Percentiles rank a stretch among this genome's conserved stretches.
Evolutionary conservation across 2,888 invertebrate species (phyloP).

Genomic region (Camponotus fellah): DNA sequence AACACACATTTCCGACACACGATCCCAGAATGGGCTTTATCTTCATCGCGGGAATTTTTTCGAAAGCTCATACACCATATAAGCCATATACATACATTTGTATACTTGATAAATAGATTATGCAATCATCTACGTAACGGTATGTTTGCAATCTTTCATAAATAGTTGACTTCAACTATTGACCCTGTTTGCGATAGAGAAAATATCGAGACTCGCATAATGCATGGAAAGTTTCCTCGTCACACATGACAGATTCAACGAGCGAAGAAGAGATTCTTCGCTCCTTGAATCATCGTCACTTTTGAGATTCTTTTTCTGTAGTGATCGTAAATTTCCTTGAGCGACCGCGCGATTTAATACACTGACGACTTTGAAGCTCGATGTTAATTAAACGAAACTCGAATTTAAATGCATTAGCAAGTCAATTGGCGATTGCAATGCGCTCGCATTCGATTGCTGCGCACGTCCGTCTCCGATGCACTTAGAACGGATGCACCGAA

Average conservation of each 20-base stretch:
- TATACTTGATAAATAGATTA: constrained; percentile 31
- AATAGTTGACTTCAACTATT: constrained; percentile 13
- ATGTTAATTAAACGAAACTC: constrained; percentile 41
- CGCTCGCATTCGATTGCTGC: constrained; percentile 43
- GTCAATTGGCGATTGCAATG: constrained; percentile 67
- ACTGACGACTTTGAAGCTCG: constrained; percentile 34
- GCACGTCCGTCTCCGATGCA: constrained; percentile 38
- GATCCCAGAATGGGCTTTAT: neutral
- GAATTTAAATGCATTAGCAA: constrained; percentile 59
- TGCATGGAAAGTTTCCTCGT: constrained; percentile 7
- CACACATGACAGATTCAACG: neutral
- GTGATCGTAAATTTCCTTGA: no score
- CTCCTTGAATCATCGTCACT: no score
- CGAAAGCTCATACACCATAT: neutral
- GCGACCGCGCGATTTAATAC: neutral
- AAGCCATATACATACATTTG: neutral
- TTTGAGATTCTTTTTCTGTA: neutral
- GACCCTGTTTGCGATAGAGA: neutral
- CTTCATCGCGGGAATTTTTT: neutral
- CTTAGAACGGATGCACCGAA: neutral
- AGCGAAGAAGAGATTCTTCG: neutral
- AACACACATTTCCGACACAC: neutral
- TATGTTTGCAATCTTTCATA: constrained; percentile 16
- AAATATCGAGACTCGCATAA: constrained; percentile 13
- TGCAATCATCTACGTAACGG: neutral